Evolutionary conservation across 30 jellyfish, hydroid and myxozoan genomes (phyloP).

Genomic region (Pelagia noctiluca): DNA sequence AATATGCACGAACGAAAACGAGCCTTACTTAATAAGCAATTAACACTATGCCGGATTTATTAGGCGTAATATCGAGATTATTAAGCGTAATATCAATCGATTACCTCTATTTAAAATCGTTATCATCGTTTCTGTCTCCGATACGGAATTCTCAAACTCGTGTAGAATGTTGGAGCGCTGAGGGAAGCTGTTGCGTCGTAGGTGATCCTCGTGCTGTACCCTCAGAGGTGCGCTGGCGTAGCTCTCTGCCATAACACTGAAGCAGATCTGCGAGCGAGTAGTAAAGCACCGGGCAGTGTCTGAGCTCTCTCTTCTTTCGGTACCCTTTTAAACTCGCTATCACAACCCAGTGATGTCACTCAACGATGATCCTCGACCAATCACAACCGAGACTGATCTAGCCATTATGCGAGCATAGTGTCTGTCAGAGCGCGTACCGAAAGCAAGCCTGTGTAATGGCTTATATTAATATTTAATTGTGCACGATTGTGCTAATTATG

Average conservation of each 20-base stretch:
- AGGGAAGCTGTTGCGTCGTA: conserved; percentile 50
- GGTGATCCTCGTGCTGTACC: conserved; percentile 59
- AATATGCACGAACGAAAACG: no score
- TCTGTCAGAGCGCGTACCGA: conserved; percentile 69
- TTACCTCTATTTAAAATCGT: conserved; percentile 83
- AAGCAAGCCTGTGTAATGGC: conserved; percentile 62
- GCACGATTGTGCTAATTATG: conserved; percentile 81
- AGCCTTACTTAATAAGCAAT: no score
- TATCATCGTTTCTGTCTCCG: conserved; percentile 78
- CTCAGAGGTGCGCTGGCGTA: conserved; percentile 49
- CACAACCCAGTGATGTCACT: conserved; percentile 68
- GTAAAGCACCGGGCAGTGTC: neutral
- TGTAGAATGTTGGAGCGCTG: conserved; percentile 72
- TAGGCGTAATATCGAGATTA: no score
- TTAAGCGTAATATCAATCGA: no score
- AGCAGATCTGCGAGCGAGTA: conserved; percentile 42
- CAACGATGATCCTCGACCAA: conserved; percentile 65
- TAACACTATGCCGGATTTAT: no score
- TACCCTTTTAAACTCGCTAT: conserved; percentile 68
- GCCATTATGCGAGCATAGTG: conserved; percentile 58
- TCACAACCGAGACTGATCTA: conserved; percentile 47
- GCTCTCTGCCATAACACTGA: conserved; percentile 76
- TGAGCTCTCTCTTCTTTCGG: conserved; percentile 29
- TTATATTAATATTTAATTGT: conserved; percentile 77
- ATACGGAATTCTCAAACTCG: conserved; percentile 75